Evolutionary conservation across 2,888 invertebrate species (phyloP).

Genomic region (Pheosia gnoma): DNA sequence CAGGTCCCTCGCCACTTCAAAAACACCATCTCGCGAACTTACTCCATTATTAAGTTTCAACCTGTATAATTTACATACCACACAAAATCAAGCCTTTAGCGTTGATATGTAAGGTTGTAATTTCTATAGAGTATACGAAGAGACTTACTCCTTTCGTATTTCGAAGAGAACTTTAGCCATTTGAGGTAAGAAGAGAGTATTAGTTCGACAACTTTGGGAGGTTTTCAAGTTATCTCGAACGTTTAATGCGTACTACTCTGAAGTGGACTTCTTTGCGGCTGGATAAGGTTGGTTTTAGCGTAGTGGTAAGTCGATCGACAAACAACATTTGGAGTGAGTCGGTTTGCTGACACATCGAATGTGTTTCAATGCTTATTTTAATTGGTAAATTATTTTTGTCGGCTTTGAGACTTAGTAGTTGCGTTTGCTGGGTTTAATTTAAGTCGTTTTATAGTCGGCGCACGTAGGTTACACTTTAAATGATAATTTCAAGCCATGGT

Average conservation of each 20-base stretch:
- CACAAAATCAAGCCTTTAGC: constrained; percentile 39
- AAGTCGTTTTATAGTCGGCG: neutral
- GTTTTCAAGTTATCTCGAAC: constrained; percentile 67
- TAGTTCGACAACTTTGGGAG: constrained; percentile 77
- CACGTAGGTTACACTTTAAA: neutral
- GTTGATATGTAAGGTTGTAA: constrained; percentile 43
- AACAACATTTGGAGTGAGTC: constrained; percentile 52
- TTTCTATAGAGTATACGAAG: constrained; percentile 36
- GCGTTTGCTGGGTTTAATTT: neutral
- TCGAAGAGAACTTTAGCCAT: constrained; percentile 65
- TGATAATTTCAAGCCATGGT: neutral
- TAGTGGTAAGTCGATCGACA: constrained; percentile 27
- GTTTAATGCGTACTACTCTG: constrained; percentile 39
- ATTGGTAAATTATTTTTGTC: constrained; percentile 41
- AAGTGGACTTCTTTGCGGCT: constrained; percentile 31
- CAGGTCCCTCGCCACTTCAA: constrained; percentile 59
- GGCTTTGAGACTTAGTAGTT: constrained; percentile 8
- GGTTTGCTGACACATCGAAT: constrained; percentile 51
- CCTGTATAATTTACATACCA: constrained; percentile 39
- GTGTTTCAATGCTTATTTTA: constrained; percentile 52
- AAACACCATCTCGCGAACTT: constrained; percentile 60
- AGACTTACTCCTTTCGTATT: constrained; percentile 48
- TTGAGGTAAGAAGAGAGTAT: constrained; percentile 76
- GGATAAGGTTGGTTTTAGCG: constrained; percentile 35
- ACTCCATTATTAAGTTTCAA: constrained; percentile 63